Conservation (phyloP, 2,113 vertebrate species). For the Ia io region DNA sequence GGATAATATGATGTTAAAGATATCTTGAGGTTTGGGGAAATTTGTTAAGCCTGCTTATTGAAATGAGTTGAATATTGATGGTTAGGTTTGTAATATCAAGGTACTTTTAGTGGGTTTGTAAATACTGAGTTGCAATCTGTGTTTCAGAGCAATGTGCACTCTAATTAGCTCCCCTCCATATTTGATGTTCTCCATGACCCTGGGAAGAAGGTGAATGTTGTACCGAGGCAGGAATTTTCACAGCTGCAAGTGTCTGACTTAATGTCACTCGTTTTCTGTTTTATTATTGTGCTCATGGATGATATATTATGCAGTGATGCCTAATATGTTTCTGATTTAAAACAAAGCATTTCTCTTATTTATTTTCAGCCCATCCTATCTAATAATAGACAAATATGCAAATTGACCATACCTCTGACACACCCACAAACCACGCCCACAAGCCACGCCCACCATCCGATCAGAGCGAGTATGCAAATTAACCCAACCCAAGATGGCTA, state of each 20-base stretch:
- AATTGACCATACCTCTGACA: no score
- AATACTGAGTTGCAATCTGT: not conserved
- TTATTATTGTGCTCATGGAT: not conserved
- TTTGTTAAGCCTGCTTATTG: not conserved
- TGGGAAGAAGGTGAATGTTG: not conserved
- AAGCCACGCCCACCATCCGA: no score
- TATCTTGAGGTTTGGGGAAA: not conserved
- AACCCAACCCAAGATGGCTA: no score
- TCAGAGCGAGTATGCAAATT: no score
- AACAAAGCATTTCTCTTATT: not conserved
- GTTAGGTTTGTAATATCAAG: not conserved
- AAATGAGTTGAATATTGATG: not conserved
- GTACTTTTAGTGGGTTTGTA: not conserved
- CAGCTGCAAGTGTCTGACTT: not conserved
- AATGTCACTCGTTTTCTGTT: not conserved
- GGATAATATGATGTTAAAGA: not conserved
- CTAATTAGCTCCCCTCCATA: not conserved
- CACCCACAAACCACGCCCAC: no score
- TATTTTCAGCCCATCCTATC: not conserved
- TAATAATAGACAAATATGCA: no score
- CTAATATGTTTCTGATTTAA: constrained; percentile 14
- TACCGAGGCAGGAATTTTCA: not conserved
- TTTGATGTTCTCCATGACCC: not conserved
- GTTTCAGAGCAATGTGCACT: not conserved
- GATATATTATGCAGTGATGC: not conserved